Percentiles rank a stretch among this genome's conserved stretches.
Conservation (phyloP, 2,888 invertebrate genomes). For the Drosophila formosana region DNA sequence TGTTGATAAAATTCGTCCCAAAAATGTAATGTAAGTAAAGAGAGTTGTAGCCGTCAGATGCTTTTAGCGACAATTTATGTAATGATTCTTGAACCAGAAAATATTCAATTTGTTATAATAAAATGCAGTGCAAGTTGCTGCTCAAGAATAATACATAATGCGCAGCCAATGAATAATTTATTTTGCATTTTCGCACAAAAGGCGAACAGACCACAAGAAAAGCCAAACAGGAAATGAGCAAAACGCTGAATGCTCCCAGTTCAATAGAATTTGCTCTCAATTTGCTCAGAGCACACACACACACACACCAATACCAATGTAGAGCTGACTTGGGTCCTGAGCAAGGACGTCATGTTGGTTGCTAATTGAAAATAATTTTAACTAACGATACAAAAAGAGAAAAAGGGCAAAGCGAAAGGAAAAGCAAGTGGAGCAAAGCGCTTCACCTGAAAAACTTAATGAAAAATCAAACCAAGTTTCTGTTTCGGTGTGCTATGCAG, state of each 20-base stretch:
- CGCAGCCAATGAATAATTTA: slow-evolving; percentile 7
- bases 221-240: slow-evolving; percentile 2
- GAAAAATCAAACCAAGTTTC: slow-evolving; percentile 56
- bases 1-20: no score
- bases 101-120: neutral
- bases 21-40: no score
- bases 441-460: slow-evolving; percentile 64
- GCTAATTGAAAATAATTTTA: slow-evolving; percentile 78
- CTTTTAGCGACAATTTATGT: neutral
- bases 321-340: slow-evolving; percentile 4
- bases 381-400: slow-evolving; percentile 45
- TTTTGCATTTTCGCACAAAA: neutral
- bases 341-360: slow-evolving; percentile 32
- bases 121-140: neutral
- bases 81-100: neutral
- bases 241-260: neutral
- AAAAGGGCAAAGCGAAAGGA: slow-evolving; percentile 5
- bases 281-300: neutral
- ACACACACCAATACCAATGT: neutral
- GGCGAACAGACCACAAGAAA: neutral
- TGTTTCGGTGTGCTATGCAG: neutral
- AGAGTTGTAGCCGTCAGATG: no score
- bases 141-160: neutral
- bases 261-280: slow-evolving; percentile 18
- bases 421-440: slow-evolving; percentile 11